phyloP scores from a whole-genome alignment of 2,113 vertebrate species.

The Hemiscyllium ocellatum region DNA sequence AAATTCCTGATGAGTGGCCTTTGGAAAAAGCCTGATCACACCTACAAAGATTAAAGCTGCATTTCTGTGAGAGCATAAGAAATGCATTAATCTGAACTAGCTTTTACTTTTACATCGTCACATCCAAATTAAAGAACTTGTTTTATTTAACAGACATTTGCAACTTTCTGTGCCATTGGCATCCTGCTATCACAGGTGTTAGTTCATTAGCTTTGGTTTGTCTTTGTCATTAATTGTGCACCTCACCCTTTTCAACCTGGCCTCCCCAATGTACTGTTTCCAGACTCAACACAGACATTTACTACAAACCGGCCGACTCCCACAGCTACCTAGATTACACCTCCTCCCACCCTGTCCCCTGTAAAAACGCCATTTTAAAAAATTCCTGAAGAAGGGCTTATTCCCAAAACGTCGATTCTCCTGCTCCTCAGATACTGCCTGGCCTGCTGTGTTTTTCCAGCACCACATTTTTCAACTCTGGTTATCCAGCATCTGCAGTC shows the following conservation, averaged over 20 bases:
- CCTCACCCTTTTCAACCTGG: neutral
- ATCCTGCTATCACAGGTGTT: neutral
- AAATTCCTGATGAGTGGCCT: slow-evolving; percentile 3
- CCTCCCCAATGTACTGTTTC: neutral
- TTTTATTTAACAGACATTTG: neutral
- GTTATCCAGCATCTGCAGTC: neutral
- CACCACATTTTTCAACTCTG: too few relatives aligned
- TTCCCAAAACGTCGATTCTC: too few relatives aligned
- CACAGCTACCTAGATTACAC: too few relatives aligned
- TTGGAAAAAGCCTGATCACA: neutral
- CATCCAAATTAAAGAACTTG: neutral
- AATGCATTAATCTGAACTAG: neutral
- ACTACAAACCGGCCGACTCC: too few relatives aligned
- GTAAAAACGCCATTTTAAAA: too few relatives aligned
- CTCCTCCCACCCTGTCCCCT: too few relatives aligned
- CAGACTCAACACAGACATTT: neutral
- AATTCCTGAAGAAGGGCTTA: too few relatives aligned
- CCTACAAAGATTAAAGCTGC: neutral
- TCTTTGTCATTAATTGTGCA: neutral
- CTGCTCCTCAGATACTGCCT: too few relatives aligned
- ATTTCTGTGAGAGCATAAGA: neutral
- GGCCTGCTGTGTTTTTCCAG: too few relatives aligned
- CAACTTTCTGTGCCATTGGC: neutral
- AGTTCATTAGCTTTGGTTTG: neutral
- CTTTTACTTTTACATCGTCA: neutral